These are phyloP conservation scores for Neocrepidodera transversa DNA, from an alignment of 2,888 invertebrate species.

Conservation along the genomic window DNA sequence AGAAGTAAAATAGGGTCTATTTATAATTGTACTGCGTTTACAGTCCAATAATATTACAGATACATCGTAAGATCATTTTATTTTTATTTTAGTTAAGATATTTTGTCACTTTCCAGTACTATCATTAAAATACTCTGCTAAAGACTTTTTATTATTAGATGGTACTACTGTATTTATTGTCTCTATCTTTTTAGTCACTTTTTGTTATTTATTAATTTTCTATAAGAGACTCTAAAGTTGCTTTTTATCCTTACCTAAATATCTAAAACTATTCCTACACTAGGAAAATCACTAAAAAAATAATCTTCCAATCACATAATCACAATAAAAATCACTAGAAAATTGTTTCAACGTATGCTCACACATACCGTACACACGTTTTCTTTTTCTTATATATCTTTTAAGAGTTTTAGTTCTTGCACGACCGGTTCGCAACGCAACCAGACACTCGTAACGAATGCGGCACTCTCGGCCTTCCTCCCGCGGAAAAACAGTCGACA, in stretches of 20 bases:
- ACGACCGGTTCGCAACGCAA: background rate
- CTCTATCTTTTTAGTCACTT: too few relatives aligned
- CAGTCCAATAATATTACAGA: too few relatives aligned
- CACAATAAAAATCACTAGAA: background rate
- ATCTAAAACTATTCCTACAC: background rate
- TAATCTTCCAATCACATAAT: background rate
- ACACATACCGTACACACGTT: constrained; percentile 1
- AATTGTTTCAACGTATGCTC: background rate
- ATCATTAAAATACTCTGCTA: too few relatives aligned
- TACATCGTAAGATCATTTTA: too few relatives aligned
- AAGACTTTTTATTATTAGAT: too few relatives aligned
- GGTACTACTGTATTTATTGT: too few relatives aligned
- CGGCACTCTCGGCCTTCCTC: background rate
- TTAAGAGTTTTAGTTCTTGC: constrained; percentile 2
- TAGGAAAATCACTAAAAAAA: background rate
- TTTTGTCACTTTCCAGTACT: too few relatives aligned
- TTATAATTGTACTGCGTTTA: too few relatives aligned
- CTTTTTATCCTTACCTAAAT: background rate
- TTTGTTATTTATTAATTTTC: too few relatives aligned
- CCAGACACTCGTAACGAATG: background rate
- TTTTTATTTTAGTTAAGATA: too few relatives aligned
- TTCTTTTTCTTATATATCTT: background rate
- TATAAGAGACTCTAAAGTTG: too few relatives aligned
- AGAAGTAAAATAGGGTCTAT: too few relatives aligned
- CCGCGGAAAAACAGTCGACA: background rate